A percentile compares a stretch with the other conserved stretches of the same genome.
phyloP scores from a whole-genome alignment of 2,797 vertebrate genomes.

The Masticophis lateralis region DNA sequence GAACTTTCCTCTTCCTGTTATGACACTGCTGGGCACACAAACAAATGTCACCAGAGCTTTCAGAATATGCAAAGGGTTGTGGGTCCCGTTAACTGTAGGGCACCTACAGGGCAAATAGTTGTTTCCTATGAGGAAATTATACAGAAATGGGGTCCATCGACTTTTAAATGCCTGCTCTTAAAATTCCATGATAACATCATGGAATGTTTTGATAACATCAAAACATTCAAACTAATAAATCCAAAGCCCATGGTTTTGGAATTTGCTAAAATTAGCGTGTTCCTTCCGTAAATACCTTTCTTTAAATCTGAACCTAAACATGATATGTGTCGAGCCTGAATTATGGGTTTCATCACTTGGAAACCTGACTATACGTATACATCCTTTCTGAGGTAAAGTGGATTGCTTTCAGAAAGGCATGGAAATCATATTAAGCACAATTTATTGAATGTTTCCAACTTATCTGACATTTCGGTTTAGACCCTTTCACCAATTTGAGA shows the following conservation, averaged over 20 bases:
- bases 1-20: slow-evolving; percentile 29
- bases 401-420: background rate
- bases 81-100: background rate
- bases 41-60: background rate
- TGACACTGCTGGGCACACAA: slow-evolving; percentile 1
- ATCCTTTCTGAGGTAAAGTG: background rate
- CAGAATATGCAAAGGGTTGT: background rate
- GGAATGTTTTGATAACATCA: too few species aligned
- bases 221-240: background rate
- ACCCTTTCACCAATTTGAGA: background rate
- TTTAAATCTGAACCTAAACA: background rate
- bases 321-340: too few species aligned
- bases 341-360: too few species aligned
- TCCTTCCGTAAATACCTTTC: background rate
- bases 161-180: background rate
- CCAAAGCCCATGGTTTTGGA: background rate
- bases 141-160: background rate
- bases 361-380: too few species aligned
- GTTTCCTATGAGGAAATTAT: background rate
- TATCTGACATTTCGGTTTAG: background rate
- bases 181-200: background rate
- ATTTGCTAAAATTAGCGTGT: background rate
- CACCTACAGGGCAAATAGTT: background rate
- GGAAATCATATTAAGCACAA: background rate
- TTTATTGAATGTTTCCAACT: background rate